A percentile compares a stretch with the other conserved stretches of the same genome.
Evolutionary conservation across 2,113 vertebrate genomes (phyloP).

Genomic region (Centropristis striata): DNA sequence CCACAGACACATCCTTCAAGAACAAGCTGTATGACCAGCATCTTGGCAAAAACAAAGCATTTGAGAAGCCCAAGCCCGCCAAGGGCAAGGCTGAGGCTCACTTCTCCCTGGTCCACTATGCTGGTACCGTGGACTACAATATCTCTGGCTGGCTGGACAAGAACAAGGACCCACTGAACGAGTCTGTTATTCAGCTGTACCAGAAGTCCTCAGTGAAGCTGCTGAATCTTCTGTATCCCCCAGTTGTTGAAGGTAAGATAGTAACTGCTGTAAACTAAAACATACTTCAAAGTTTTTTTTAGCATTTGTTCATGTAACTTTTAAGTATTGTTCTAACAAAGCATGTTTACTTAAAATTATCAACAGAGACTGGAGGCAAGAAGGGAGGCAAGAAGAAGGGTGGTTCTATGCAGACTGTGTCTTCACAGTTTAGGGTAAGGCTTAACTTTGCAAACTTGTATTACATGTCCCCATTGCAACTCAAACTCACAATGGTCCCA

Average conservation of each 20-base stretch:
- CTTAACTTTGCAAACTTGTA: neutral
- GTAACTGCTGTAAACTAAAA: neutral
- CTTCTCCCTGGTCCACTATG: conserved; percentile 91
- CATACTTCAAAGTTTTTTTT: neutral
- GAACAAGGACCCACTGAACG: conserved; percentile 82
- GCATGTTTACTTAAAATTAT: neutral
- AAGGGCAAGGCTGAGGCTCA: conserved; percentile 92
- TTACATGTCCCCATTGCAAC: neutral
- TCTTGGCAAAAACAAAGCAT: no score
- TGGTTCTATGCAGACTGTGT: conserved; percentile 79
- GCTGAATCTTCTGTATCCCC: conserved; percentile 58
- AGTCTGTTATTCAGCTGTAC: conserved; percentile 78
- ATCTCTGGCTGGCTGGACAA: conserved; percentile 75
- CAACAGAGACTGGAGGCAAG: conserved; percentile 32
- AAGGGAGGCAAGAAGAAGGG: conserved; percentile 81
- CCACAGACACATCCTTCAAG: conserved; percentile 77
- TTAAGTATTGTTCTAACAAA: neutral
- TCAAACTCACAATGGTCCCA: neutral
- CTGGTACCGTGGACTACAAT: conserved; percentile 92
- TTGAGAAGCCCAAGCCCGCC: conserved; percentile 90
- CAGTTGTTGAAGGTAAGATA: conserved; percentile 67
- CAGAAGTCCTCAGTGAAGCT: conserved; percentile 80
- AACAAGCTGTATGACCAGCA: conserved; percentile 81
- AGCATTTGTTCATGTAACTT: no score
- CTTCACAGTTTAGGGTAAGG: conserved; percentile 76